Conservation (phyloP, 1,140 invertebrate species). For the Platyscapa corneri region DNA sequence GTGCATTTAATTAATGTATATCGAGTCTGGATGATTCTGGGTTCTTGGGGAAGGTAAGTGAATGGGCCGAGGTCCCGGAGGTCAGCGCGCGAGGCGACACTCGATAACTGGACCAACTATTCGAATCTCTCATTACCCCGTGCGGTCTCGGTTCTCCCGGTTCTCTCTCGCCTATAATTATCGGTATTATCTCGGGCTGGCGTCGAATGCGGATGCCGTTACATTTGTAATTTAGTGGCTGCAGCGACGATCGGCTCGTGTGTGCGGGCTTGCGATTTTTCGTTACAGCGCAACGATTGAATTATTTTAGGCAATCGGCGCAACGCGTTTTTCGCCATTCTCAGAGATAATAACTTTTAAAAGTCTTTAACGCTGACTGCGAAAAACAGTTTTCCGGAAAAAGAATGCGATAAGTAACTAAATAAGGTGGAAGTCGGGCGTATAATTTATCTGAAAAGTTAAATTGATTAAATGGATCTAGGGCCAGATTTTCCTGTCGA, state of each 20-base stretch:
- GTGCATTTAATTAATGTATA: constrained; percentile 12
- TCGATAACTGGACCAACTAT: constrained; percentile 53
- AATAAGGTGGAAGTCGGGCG: not conserved
- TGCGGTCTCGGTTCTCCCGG: no score
- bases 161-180: constrained; percentile 54
- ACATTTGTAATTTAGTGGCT: not conserved
- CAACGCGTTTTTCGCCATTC: not conserved
- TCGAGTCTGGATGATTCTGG: not conserved
- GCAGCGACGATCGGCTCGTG: not conserved
- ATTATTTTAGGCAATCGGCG: not conserved
- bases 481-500: not conserved
- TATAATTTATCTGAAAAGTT: constrained; percentile 4
- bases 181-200: constrained; percentile 53
- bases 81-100: constrained; percentile 1
- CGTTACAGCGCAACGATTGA: not conserved
- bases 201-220: not conserved
- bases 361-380: not conserved
- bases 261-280: not conserved
- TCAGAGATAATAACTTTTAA: not conserved
- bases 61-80: not conserved
- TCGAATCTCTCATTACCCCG: constrained; percentile 56
- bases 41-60: not conserved
- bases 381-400: not conserved
- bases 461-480: not conserved
- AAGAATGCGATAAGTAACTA: not conserved